These are phyloP conservation scores for Lemur catta DNA, from an alignment of 2,797 vertebrate species.

Conservation along the genomic window DNA sequence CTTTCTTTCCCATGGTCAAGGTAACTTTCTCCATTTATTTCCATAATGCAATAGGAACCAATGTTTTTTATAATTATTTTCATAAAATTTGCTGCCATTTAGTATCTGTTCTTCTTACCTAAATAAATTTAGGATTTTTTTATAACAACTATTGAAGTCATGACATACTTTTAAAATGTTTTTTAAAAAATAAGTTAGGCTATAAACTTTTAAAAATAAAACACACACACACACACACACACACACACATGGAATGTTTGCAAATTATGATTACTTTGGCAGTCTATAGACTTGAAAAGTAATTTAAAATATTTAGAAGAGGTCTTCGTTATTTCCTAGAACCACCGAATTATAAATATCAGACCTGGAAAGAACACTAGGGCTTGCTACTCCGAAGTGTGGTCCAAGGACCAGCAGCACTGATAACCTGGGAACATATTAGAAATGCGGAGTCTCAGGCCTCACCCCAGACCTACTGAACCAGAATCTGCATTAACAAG, in stretches of 20 bases:
- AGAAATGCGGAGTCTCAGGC: neutral
- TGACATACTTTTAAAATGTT: neutral
- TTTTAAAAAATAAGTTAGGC: neutral
- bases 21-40: neutral
- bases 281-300: neutral
- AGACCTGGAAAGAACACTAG: neutral
- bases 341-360: neutral
- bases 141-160: neutral
- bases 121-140: conserved; percentile 13
- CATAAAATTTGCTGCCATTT: neutral
- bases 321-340: neutral
- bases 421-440: neutral
- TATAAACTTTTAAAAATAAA: neutral
- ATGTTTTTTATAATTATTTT: conserved; percentile 1
- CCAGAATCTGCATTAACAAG: neutral
- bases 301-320: neutral
- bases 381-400: neutral
- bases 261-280: neutral
- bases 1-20: neutral
- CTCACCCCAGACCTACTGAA: neutral
- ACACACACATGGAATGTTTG: neutral
- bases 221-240: neutral
- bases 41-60: neutral
- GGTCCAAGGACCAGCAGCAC: neutral
- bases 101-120: neutral